A percentile compares a stretch with the other conserved stretches of the same genome.
Conservation (phyloP, 2,888 invertebrate species). For the Zelleria hepariella region DNA sequence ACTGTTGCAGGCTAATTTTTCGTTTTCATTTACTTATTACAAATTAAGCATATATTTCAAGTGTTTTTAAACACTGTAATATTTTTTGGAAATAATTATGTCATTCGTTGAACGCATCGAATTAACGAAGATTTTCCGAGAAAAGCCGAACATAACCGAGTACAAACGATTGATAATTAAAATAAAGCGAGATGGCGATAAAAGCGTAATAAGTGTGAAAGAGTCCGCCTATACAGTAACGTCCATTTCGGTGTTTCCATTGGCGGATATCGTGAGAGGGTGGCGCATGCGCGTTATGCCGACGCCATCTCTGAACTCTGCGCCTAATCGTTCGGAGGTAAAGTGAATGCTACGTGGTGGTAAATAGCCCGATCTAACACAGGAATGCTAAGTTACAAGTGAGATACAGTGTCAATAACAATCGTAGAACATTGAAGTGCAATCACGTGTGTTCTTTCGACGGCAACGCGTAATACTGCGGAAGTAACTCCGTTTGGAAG, state of each 20-base stretch:
- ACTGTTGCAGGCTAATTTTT: too few relatives aligned
- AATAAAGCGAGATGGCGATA: neutral
- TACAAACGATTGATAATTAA: neutral
- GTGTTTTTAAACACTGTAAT: too few relatives aligned
- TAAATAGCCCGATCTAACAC: conserved; percentile 48
- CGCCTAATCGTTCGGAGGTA: conserved; percentile 48
- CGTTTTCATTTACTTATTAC: too few relatives aligned
- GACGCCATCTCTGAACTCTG: conserved; percentile 71
- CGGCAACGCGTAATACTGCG: conserved; percentile 52
- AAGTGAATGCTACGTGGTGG: conserved; percentile 46
- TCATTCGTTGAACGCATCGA: neutral
- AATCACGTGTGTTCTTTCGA: conserved; percentile 32
- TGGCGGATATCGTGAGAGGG: conserved; percentile 53
- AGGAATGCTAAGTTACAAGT: conserved; percentile 43
- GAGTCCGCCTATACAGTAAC: neutral
- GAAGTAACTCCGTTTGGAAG: conserved; percentile 65
- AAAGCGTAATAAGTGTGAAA: neutral
- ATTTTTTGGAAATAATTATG: neutral
- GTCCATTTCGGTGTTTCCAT: conserved; percentile 29
- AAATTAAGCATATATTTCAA: too few relatives aligned
- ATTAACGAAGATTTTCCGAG: neutral
- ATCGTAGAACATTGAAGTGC: conserved; percentile 31
- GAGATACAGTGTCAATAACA: conserved; percentile 34
- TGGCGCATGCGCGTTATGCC: conserved; percentile 72
- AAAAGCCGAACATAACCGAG: neutral